Percentiles rank a stretch among this genome's conserved stretches.
Conservation (phyloP, 2,113 vertebrate species). For the Mesitornis unicolor region DNA sequence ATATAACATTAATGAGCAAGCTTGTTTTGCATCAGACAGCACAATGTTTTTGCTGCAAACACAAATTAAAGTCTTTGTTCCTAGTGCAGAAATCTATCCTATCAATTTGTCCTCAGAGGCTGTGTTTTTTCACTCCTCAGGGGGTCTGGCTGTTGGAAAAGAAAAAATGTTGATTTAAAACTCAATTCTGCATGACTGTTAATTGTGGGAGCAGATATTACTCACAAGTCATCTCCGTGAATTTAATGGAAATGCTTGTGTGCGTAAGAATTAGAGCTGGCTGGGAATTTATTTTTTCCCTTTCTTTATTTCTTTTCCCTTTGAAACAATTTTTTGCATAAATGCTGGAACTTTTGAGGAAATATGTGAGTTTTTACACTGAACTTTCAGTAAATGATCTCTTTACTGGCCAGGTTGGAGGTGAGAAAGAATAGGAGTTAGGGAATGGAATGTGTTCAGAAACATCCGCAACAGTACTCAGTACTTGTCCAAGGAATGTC, state of each 20-base stretch:
- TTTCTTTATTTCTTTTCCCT: not conserved
- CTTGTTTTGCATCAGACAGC: not conserved
- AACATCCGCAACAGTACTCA: not conserved
- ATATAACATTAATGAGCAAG: not conserved
- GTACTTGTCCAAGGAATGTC: not conserved
- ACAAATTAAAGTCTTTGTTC: constrained; percentile 28
- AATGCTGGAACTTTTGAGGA: not conserved
- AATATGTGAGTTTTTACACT: not conserved
- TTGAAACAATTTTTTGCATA: not conserved
- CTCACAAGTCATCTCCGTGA: not conserved
- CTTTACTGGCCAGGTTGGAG: not conserved
- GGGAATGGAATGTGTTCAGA: not conserved
- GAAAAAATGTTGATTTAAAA: not conserved
- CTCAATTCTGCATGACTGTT: not conserved
- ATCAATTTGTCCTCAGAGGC: not conserved
- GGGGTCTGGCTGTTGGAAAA: not conserved
- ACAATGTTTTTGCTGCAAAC: not conserved
- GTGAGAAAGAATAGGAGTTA: not conserved
- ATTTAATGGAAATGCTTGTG: not conserved
- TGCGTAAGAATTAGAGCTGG: not conserved
- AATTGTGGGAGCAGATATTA: constrained; percentile 9
- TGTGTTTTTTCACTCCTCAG: constrained; percentile 24
- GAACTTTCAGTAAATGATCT: not conserved
- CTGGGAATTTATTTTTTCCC: not conserved
- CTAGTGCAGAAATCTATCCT: not conserved